A percentile compares a stretch with the other conserved stretches of the same genome.
phyloP scores from a whole-genome alignment of 2,113 vertebrate species.

The Calidris pygmaea region DNA sequence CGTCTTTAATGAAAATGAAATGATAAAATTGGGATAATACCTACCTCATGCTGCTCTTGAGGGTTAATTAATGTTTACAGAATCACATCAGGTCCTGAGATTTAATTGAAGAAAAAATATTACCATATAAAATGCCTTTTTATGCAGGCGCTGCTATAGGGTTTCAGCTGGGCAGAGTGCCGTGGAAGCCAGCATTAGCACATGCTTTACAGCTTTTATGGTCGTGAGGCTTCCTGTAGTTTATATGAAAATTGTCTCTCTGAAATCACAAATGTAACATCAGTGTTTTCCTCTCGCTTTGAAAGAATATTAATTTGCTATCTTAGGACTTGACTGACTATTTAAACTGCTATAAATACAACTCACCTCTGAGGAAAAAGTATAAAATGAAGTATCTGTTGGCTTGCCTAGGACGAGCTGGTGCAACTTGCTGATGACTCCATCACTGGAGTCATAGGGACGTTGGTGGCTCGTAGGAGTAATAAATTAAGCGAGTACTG shows the following conservation, averaged over 20 bases:
- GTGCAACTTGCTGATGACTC: background rate
- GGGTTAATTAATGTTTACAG: conserved; percentile 63
- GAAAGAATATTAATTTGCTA: conserved; percentile 42
- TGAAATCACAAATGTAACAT: conserved; percentile 52
- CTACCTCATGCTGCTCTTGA: conserved; percentile 42
- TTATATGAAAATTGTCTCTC: conserved; percentile 30
- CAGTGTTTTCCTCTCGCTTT: conserved; percentile 39
- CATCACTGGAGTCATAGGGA: background rate
- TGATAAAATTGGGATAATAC: conserved; percentile 32
- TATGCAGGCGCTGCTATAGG: background rate
- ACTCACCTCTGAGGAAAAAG: background rate
- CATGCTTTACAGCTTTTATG: conserved; percentile 28
- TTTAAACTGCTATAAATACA: conserved; percentile 19
- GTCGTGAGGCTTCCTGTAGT: conserved; percentile 15
- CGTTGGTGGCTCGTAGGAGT: background rate
- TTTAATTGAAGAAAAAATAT: conserved; percentile 63
- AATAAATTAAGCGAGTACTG: background rate
- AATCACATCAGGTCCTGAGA: conserved; percentile 53
- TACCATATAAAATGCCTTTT: conserved; percentile 46
- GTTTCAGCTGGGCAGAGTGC: conserved; percentile 44
- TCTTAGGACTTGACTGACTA: conserved; percentile 24
- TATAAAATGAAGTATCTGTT: background rate
- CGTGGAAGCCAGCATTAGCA: conserved; percentile 3
- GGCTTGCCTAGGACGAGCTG: background rate
- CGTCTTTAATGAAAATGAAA: conserved; percentile 39